Evolutionary conservation across 2,113 vertebrate genomes (phyloP), one percentile per base, ranked within the genome.

Genomic region (Antechinus stuartii): DNA sequence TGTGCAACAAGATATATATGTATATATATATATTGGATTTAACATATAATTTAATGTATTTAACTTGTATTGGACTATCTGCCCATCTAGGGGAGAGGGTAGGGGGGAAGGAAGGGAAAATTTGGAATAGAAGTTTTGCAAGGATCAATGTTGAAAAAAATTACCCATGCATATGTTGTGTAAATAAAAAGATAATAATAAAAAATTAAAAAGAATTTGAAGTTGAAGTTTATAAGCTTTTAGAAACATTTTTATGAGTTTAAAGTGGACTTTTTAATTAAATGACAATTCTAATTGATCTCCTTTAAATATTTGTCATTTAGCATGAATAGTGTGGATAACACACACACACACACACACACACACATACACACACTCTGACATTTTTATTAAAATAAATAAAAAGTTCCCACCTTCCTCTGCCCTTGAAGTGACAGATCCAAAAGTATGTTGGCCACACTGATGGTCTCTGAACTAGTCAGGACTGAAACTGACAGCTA

Each of bases 401-500:
- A 84, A 84, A 95, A 97, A 61, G 94, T 97, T 93, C 93, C 96
- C 92, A 94, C 92, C 6, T 90, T 47, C 96, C 93, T 96, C 92
- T 98, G 94, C 90, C 97, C 94, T 97, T 96, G 95, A 96, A 52
- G 24, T 96, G 96, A 90, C 84, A 96, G 76, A 94, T 96, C 55
- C 8, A 50, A 89, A 94, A 96, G 24, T 96, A 27, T 92, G 97
- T 97, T 97, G 98, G 93, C 91, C 76, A 91, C 0, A 10, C 76
- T 96, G 76, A 92, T 96, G 53, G 93, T 97, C 97, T 97, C 96
- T 50, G 92, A 97, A 91, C 56, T 97, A 95, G 90, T 96, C 92
- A 95, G 96, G 89, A 97, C 94, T 97, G 91, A 93, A 97, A 96
- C 19, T 98, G 96, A 98, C 96, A 96, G 95, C 61, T 98, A 96